These are phyloP conservation scores for Salminus brasiliensis DNA, from an alignment of 2,113 vertebrate species.

Conservation along the genomic window DNA sequence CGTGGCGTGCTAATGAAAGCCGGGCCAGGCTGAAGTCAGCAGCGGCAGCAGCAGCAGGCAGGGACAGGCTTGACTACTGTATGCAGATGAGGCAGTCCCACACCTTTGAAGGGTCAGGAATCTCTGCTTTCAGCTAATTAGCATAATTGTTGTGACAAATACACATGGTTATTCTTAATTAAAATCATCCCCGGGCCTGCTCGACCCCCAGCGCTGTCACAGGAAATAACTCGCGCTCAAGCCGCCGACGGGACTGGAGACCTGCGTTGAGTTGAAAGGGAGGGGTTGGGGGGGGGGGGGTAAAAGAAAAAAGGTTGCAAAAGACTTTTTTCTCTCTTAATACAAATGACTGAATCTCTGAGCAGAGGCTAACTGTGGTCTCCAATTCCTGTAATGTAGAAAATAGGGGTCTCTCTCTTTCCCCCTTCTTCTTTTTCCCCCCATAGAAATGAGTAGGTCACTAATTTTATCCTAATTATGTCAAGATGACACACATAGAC, in stretches of 20 bases:
- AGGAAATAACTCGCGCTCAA: constrained; percentile 53
- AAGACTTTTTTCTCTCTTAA: constrained; percentile 15
- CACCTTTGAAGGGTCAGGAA: constrained; percentile 66
- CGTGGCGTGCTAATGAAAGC: constrained; percentile 44
- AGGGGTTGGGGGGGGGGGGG: constrained; percentile 17
- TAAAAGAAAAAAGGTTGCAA: constrained; percentile 40
- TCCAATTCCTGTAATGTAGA: constrained; percentile 26
- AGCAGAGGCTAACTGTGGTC: constrained; percentile 27
- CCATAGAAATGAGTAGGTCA: too few relatives aligned
- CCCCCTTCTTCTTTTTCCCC: too few relatives aligned
- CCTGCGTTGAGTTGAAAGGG: constrained; percentile 46
- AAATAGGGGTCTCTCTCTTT: constrained; percentile 35
- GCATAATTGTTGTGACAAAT: constrained; percentile 69
- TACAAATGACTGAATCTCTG: constrained; percentile 40
- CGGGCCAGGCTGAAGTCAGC: constrained; percentile 45
- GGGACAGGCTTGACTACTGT: constrained; percentile 47
- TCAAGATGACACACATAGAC: constrained; percentile 28
- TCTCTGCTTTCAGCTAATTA: constrained; percentile 60
- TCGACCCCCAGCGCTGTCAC: constrained; percentile 59
- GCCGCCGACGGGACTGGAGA: constrained; percentile 50
- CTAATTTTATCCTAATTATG: constrained; percentile 30
- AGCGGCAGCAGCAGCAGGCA: constrained; percentile 21
- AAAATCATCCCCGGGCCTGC: constrained; percentile 61
- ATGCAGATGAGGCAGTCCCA: constrained; percentile 56
- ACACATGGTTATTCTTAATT: constrained; percentile 70